Base-by-base conservation (phyloP, 2,797 vertebrate genomes). In the Anguilla obscura region DNA sequence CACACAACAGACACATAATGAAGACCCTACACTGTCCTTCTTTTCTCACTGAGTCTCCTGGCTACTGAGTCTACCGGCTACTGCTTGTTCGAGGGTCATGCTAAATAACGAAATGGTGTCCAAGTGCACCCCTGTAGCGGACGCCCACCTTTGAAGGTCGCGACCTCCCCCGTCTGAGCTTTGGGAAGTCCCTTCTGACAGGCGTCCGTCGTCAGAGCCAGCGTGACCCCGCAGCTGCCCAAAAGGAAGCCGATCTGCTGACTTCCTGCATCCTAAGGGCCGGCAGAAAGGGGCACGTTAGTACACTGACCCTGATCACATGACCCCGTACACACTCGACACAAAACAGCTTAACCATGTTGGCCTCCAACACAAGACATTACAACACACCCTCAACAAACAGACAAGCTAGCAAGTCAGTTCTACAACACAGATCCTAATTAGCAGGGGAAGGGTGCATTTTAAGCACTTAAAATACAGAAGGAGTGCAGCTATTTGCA, bases 161-260 rank as follows among this genome's bases (percentile, higher is more conserved):
- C 98, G 85, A 99, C 98, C 89, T 99, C 98, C 1, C 98, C 98
- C 0, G 97, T 98, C 92, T 97, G 98, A 88, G 98, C 97, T 96
- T 99, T 99, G 18, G 98, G 98, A 80, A 99, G 95, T 80, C 98
- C 98, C 87, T 99, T 99, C 94, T 99, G 98, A 95, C 98, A 99
- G 74, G 97, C 98, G 0, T 99, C 98, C 6, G 98, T 98, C 91
- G 98, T 99, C 92, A 99, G 94, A 58, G 98, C 98, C 91, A 99
- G 92, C 0, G 97, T 96, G 45, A 99, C 96, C 0, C 98, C 98
- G 89, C 98, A 99, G 93, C 98, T 98, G 90, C 98, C 97, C 95
- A 99, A 88, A 89, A 99, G 96, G 93, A 99, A 99, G 8, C 98
- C 98, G 0, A 98, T 97, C 94, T 99, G 98, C 91, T 98, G 98